Conservation (phyloP, 1,140 invertebrate genomes). For the Camponotus floridanus region DNA sequence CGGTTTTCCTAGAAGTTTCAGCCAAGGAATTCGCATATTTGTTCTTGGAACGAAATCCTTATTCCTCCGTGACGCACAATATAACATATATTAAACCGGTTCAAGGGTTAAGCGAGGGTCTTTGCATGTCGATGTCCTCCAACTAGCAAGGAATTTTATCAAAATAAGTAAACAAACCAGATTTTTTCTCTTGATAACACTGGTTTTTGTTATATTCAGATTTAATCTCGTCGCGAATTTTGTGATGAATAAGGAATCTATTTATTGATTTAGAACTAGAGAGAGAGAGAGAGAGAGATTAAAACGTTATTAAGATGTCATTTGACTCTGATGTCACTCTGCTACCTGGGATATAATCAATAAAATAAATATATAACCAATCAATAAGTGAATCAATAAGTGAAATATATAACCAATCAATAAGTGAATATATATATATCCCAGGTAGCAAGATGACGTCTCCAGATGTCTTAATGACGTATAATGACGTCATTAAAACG, state of each 20-base stretch:
- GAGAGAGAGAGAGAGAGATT: too few species aligned
- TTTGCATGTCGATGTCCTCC: neutral
- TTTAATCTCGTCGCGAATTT: neutral
- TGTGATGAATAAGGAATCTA: neutral
- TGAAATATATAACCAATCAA: too few species aligned
- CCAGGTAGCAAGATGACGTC: too few species aligned
- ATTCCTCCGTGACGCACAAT: conserved; percentile 13
- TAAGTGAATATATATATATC: too few species aligned
- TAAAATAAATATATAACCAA: too few species aligned
- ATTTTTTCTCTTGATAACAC: neutral
- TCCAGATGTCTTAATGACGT: too few species aligned
- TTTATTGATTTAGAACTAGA: too few species aligned
- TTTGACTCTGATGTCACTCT: too few species aligned
- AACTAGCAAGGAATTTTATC: neutral
- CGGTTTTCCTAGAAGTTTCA: conserved; percentile 43
- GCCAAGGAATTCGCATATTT: neutral
- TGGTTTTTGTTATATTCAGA: neutral
- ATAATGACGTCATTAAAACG: too few species aligned
- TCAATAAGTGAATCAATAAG: too few species aligned
- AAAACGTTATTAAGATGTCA: too few species aligned
- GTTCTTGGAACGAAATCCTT: neutral
- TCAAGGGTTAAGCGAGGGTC: neutral
- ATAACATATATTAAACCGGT: neutral
- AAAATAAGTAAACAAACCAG: neutral
- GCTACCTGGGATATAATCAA: too few species aligned